phyloP scores from a whole-genome alignment of 2,797 vertebrate genomes.

The Tapirus indicus region DNA sequence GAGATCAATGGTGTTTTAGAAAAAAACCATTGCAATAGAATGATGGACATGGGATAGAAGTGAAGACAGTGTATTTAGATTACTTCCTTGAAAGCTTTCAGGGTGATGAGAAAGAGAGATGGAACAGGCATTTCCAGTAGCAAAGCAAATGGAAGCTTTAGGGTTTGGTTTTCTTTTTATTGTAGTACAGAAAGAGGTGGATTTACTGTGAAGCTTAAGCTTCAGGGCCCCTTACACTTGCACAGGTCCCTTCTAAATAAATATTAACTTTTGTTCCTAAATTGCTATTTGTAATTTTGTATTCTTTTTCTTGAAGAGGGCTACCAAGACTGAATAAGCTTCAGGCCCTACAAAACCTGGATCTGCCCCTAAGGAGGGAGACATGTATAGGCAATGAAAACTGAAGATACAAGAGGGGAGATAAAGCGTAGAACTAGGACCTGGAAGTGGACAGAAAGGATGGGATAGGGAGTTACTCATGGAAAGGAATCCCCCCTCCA shows the following conservation, averaged over 20 bases:
- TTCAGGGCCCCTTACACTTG: neutral
- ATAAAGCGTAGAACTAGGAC: neutral
- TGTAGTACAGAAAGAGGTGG: neutral
- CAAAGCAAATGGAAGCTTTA: neutral
- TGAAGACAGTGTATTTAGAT: neutral
- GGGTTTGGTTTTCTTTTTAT: neutral
- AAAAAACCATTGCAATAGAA: neutral
- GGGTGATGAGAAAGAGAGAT: neutral
- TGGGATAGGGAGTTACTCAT: neutral
- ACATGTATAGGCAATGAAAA: neutral
- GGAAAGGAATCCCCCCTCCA: neutral
- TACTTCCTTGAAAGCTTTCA: neutral
- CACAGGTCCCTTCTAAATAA: neutral
- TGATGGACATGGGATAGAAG: neutral
- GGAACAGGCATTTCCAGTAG: neutral
- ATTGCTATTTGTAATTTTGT: slow-evolving; percentile 29
- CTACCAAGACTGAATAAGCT: neutral
- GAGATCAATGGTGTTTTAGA: neutral
- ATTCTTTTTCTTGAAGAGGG: neutral
- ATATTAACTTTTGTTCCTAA: neutral
- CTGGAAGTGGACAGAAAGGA: neutral
- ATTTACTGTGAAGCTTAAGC: neutral
- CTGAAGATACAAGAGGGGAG: neutral
- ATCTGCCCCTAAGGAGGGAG: neutral
- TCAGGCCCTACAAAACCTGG: neutral